These are phyloP conservation scores for Drosophila leontia DNA, from an alignment of 1,140 invertebrate genomes.

Conservation along the genomic window DNA sequence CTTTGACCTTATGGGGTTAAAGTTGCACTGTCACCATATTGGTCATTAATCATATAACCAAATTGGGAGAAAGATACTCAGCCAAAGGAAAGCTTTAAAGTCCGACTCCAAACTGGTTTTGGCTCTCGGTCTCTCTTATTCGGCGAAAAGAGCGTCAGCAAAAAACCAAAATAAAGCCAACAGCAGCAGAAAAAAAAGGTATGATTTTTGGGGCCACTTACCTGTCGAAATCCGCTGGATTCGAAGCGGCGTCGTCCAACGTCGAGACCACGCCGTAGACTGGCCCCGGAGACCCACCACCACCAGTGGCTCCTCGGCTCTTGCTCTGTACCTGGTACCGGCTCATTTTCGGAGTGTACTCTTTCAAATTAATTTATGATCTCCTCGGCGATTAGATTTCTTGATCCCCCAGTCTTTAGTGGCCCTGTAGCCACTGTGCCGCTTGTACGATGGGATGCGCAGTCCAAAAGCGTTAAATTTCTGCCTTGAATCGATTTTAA, in stretches of 20 bases:
- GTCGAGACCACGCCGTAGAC: slow-evolving; percentile 72
- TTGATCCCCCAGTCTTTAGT: neutral
- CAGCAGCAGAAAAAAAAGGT: neutral
- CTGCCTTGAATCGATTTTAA: slow-evolving; percentile 14
- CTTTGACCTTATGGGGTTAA: neutral
- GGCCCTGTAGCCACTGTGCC: slow-evolving; percentile 10
- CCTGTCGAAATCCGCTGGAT: slow-evolving; percentile 49
- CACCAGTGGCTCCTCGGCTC: slow-evolving; percentile 12
- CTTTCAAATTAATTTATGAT: slow-evolving; percentile 68
- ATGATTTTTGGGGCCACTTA: slow-evolving; percentile 14
- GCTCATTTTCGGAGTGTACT: slow-evolving; percentile 34
- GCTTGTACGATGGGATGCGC: slow-evolving; percentile 35
- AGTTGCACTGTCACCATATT: neutral
- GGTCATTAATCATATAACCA: neutral
- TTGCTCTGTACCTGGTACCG: slow-evolving; percentile 15
- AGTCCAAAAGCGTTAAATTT: slow-evolving; percentile 1
- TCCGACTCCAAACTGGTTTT: slow-evolving; percentile 31
- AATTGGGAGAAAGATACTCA: slow-evolving; percentile 1
- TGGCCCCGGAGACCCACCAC: slow-evolving; percentile 35
- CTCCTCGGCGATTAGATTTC: slow-evolving; percentile 66
- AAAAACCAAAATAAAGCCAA: slow-evolving; percentile 7
- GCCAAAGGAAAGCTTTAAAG: slow-evolving; percentile 10
- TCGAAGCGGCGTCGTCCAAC: slow-evolving; percentile 51
- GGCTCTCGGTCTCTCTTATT: neutral
- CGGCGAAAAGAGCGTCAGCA: neutral